Base-by-base conservation (phyloP, 2,888 invertebrate genomes). In the Eilema griseolum region DNA sequence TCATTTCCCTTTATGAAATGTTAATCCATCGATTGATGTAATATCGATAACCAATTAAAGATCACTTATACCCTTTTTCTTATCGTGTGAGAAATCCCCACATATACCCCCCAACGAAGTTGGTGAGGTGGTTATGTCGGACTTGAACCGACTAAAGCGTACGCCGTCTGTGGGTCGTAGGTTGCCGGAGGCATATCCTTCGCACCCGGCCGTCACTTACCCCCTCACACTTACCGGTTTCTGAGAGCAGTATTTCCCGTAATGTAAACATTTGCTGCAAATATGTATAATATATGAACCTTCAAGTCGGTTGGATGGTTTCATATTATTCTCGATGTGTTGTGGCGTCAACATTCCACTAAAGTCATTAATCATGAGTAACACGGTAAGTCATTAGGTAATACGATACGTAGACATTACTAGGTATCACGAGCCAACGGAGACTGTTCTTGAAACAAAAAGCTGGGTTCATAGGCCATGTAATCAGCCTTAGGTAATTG, bases 401-500 rank as follows among this genome's bases (percentile, higher is more conserved):
- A 82, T 69, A 61, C 70, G 82, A 83, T 83, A 83, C 79, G 61
- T 74, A 77, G 67, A 70, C 76, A 80, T 79, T 69, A 70, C 66
- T 23, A 66, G 59, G 70, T 71, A 75, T 76, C 83, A 75, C 24
- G 52, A 61, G 33, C 61, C 67, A 67, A 33, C 41, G 75, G 69
- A 79, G 67, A 74, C 31, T 61, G 61, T 67, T 67, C 66, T 70
- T 59, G 46, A 81, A 66, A 86, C 86, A 88, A 88, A 88, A 88
- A 89, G 81, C 67, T 66, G 72, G 73, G 89, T 85, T 85, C 88
- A 89, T 81, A 88, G 86, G 86, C 85, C 86, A 88, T 80, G 74
- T 87, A 87, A 90, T 89, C 81, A 88, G 74, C 71, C 82, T 84
- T 80, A 79, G 78, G 82, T 87, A 85, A 87, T 85, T 76, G 78